phyloP scores from a whole-genome alignment of 2,797 vertebrate species.

The Discoglossus pictus region DNA sequence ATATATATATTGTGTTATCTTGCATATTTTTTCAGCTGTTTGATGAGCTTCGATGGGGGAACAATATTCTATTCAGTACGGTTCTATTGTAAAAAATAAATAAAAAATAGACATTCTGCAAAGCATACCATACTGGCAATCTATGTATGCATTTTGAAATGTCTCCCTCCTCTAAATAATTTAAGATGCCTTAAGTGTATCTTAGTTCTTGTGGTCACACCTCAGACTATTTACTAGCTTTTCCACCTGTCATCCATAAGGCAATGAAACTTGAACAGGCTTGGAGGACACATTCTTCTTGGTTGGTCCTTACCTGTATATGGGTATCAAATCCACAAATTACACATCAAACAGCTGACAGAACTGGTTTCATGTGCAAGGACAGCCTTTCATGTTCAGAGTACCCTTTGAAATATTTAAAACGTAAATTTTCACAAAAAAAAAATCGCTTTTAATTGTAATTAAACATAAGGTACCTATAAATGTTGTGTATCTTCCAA shows the following conservation, averaged over 20 bases:
- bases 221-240: not conserved
- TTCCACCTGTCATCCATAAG: slow-evolving; percentile 29
- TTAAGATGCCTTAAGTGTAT: slow-evolving; percentile 1
- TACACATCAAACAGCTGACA: not conserved
- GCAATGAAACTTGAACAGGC: not conserved
- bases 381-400: no score
- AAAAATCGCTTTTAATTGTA: no score
- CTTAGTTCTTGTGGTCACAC: not conserved
- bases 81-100: not conserved
- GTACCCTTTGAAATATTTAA: no score
- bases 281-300: slow-evolving; percentile 4
- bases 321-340: not conserved
- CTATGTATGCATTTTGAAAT: not conserved
- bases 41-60: no score
- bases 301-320: slow-evolving; percentile 3
- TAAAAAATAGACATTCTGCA: not conserved
- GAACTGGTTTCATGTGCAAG: not conserved
- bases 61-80: no score
- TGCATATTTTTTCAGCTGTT: no score
- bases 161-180: slow-evolving; percentile 6
- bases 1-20: no score
- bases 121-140: not conserved
- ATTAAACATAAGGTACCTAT: no score
- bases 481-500: no score
- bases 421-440: no score